Evolutionary conservation across 1,140 invertebrate species (phyloP), one percentile per base, ranked within the genome.

Genomic region (Centruroides vittatus): DNA sequence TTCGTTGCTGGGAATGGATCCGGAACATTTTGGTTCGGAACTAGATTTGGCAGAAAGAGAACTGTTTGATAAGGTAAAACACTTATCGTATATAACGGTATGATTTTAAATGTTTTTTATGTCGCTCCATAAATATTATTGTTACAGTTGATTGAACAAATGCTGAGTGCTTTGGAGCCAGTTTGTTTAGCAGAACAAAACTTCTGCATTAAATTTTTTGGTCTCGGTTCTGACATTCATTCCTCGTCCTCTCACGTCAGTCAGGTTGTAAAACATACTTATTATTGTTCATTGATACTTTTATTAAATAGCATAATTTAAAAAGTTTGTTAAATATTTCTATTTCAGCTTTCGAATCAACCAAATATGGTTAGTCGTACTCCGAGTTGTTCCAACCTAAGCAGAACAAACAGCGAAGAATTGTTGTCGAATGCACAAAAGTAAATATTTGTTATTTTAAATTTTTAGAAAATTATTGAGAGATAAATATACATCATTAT

Each of bases 141-240:
- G 52, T 5, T 64, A 55, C 41, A 41, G 41, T 41, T 41, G 13
- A 75, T 92, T 51, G 87, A 92, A 70, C 81, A 84, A 71, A 84
- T 93, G 23, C 75, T 98, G 8, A 86, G 84, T 53, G 86, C 94
- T 70, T 78, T 97, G 55, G 92, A 96, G 72, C 89, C 88, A 35
- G 83, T 94, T 62, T 96, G 93, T 73, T 78, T 96, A 49, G 85
- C 86, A 34, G 95, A 99, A 73, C 94, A 98, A 76, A 85, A 93
- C 65, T 98, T 98, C 77, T 97, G 92, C 73, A 84, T 91, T 10
- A 80, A 83, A 47, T 98, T 98, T 76, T 93, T 98, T 70, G 88
- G 93, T 68, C 77, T 97, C 53, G 86, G 91, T 70, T 79, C 80
- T 8, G 73, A 67, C 55, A 47, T 67, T 12, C 35, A 66, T 50